A percentile compares a stretch with the other conserved stretches of the same genome.
Conservation (phyloP, 2,113 vertebrate genomes). For the Dascyllus trimaculatus region DNA sequence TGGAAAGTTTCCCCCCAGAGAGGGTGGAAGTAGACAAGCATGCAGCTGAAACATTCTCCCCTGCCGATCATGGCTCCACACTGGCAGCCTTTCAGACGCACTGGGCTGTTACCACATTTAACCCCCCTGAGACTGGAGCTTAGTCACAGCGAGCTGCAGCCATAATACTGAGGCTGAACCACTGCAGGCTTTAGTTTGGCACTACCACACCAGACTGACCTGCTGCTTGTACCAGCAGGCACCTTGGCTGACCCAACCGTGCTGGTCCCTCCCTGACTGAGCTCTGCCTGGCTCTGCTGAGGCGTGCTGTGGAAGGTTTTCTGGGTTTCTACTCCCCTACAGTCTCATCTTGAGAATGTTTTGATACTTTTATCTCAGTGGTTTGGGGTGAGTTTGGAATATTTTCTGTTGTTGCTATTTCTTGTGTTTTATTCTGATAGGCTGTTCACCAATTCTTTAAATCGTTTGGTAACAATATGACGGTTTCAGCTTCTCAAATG, state of each 20-base stretch:
- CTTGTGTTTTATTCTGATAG: no score
- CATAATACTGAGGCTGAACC: slow-evolving; percentile 4
- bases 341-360: background rate
- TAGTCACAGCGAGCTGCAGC: slow-evolving; percentile 32
- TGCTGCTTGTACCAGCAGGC: slow-evolving; percentile 37
- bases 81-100: slow-evolving; percentile 59
- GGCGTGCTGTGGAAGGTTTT: slow-evolving; percentile 2
- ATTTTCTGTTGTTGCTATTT: background rate
- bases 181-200: slow-evolving; percentile 36
- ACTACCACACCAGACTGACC: slow-evolving; percentile 1
- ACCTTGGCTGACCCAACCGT: slow-evolving; percentile 27
- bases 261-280: slow-evolving; percentile 20
- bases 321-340: background rate
- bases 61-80: slow-evolving; percentile 11
- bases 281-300: slow-evolving; percentile 16
- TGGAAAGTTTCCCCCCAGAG: slow-evolving; percentile 4
- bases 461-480: no score
- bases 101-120: slow-evolving; percentile 15
- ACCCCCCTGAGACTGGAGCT: slow-evolving; percentile 32
- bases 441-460: no score
- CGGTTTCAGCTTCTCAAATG: no score
- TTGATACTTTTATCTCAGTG: background rate
- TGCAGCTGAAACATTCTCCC: slow-evolving; percentile 39
- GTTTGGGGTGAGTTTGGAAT: background rate
- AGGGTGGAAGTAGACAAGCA: background rate